Percentiles rank a stretch among this genome's conserved stretches.
Evolutionary conservation across 2,888 invertebrate species (phyloP).

Genomic region (Ditylenchus weischeri): DNA sequence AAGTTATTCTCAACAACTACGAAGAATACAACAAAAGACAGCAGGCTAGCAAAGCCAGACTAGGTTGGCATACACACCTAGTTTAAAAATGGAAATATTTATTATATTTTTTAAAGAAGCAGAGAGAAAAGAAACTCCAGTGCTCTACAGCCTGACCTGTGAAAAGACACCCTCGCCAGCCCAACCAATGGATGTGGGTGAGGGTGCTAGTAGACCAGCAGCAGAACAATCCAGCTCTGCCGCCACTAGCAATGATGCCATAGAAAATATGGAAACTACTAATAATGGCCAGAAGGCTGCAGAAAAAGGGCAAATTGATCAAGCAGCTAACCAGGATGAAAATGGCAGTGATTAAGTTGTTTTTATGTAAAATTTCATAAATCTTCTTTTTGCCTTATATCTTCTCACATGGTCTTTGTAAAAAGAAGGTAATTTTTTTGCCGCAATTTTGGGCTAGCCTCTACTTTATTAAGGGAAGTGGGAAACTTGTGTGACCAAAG

Average conservation of each 20-base stretch:
- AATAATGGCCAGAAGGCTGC: too few relatives aligned
- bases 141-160: conserved; percentile 37
- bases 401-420: too few relatives aligned
- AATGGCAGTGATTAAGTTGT: too few relatives aligned
- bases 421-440: too few relatives aligned
- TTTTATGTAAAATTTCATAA: too few relatives aligned
- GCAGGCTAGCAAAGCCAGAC: conserved; percentile 24
- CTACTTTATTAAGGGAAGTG: too few relatives aligned
- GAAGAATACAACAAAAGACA: conserved; percentile 41
- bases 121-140: conserved; percentile 38
- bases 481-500: too few relatives aligned
- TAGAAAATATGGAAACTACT: background rate
- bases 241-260: background rate
- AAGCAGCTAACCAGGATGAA: too few relatives aligned
- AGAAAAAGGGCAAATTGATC: too few relatives aligned
- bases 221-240: background rate
- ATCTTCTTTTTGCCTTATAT: too few relatives aligned
- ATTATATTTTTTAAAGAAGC: conserved; percentile 28
- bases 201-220: conserved; percentile 3
- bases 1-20: conserved; percentile 40
- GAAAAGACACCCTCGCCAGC: conserved; percentile 22
- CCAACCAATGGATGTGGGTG: background rate
- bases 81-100: background rate
- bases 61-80: conserved; percentile 12
- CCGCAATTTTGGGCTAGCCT: too few relatives aligned